A percentile compares a stretch with the other conserved stretches of the same genome.
These are phyloP conservation scores for Podabrus alpinus DNA, from an alignment of 2,888 invertebrate genomes.

Conservation along the genomic window DNA sequence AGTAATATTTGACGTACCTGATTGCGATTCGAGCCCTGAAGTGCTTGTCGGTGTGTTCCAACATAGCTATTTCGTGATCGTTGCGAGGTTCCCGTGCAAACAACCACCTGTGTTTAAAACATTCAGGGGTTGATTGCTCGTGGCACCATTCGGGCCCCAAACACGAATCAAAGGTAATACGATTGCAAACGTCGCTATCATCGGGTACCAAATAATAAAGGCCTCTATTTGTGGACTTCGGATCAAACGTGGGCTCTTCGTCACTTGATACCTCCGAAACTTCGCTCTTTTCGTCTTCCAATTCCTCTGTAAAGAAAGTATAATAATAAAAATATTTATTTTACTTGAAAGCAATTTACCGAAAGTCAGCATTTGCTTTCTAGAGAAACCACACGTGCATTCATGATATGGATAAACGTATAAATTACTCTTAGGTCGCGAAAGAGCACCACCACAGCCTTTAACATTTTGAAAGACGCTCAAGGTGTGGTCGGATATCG, in stretches of 20 bases:
- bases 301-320: not conserved
- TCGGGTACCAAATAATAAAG: not conserved
- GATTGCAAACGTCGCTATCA: not conserved
- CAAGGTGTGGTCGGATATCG: constrained; percentile 31
- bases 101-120: constrained; percentile 18
- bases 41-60: constrained; percentile 26
- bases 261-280: not conserved
- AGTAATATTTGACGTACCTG: not conserved
- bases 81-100: constrained; percentile 23
- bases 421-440: constrained; percentile 40
- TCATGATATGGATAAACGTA: constrained; percentile 46
- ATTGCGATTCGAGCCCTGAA: not conserved
- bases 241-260: not conserved
- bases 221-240: not conserved
- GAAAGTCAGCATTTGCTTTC: not conserved
- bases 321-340: not conserved
- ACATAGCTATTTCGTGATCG: constrained; percentile 31
- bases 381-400: constrained; percentile 42
- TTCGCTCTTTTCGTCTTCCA: not conserved
- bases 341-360: not conserved
- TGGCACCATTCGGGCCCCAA: constrained; percentile 9
- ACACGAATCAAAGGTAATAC: constrained; percentile 1
- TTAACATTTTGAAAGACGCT: constrained; percentile 22
- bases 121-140: not conserved
- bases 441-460: constrained; percentile 6